A percentile compares a stretch with the other conserved stretches of the same genome.
Evolutionary conservation across 2,888 invertebrate genomes (phyloP).

Genomic region (Latheticus oryzae): DNA sequence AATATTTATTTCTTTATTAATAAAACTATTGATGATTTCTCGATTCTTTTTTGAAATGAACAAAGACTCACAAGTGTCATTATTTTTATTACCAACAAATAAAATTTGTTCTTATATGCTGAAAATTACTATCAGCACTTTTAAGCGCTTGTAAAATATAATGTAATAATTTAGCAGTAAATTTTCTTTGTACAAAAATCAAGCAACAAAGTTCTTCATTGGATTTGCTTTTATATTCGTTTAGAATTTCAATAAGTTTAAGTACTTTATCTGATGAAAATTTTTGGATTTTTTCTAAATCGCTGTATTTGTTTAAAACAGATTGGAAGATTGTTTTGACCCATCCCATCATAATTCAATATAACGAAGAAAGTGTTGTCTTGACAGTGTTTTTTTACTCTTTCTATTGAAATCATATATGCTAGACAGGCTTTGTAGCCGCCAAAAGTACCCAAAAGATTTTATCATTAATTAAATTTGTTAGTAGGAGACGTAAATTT

Average conservation of each 20-base stretch:
- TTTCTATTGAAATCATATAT: constrained; percentile 73
- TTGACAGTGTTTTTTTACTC: constrained; percentile 61
- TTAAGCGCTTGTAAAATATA: constrained; percentile 72
- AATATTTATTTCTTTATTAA: constrained; percentile 72
- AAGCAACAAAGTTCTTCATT: constrained; percentile 73
- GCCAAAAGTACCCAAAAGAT: constrained; percentile 71
- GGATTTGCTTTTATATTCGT: constrained; percentile 67
- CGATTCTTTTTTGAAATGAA: constrained; percentile 67
- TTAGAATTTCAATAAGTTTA: constrained; percentile 72
- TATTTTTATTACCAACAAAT: constrained; percentile 76
- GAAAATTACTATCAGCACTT: constrained; percentile 66
- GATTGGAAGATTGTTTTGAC: constrained; percentile 66
- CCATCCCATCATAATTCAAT: constrained; percentile 60
- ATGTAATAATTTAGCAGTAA: constrained; percentile 81
- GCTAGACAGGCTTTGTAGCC: constrained; percentile 71
- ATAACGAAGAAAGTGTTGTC: constrained; percentile 43
- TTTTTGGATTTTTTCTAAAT: constrained; percentile 68
- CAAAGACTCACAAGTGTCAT: constrained; percentile 69
- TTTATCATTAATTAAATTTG: constrained; percentile 61
- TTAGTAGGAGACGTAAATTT: constrained; percentile 53
- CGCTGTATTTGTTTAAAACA: too few species aligned
- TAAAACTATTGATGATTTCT: constrained; percentile 69
- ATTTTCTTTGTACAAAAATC: constrained; percentile 79
- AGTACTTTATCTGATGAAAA: constrained; percentile 76
- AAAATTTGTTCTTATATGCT: constrained; percentile 76